Evolutionary conservation across 2,113 vertebrate species (phyloP).

Genomic region (Axis porcinus): DNA sequence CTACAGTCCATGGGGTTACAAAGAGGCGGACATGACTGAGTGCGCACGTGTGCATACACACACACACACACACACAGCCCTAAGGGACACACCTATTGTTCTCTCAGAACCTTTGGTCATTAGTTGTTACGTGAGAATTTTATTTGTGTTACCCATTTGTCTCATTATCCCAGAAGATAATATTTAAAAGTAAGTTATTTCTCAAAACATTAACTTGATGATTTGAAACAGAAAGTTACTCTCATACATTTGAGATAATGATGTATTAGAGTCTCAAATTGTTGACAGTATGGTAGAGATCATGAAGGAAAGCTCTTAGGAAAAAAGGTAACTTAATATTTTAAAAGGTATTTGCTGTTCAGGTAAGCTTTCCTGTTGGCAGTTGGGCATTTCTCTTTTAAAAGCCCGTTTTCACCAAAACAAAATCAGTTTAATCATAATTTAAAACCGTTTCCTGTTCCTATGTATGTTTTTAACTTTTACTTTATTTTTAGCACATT

Average conservation of each 20-base stretch:
- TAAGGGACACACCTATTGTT: background rate
- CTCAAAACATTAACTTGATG: background rate
- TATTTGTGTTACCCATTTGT: background rate
- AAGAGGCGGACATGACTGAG: background rate
- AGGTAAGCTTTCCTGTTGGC: background rate
- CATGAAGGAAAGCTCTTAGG: background rate
- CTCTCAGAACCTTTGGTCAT: background rate
- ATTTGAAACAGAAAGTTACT: background rate
- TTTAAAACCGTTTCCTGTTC: background rate
- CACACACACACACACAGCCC: background rate
- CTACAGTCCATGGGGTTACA: background rate
- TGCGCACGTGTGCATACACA: fast-evolving
- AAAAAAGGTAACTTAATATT: background rate
- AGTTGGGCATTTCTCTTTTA: background rate
- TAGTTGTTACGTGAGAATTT: background rate
- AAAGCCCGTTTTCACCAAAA: constrained; percentile 6
- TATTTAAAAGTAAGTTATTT: background rate
- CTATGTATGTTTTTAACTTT: background rate
- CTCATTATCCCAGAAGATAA: background rate
- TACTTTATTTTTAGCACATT: background rate
- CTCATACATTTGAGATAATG: background rate
- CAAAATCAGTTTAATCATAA: background rate
- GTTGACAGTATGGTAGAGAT: background rate
- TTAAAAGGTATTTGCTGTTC: constrained; percentile 11
- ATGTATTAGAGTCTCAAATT: background rate